Base-by-base conservation (phyloP, 2,888 invertebrate species). In the Andricus quercusramuli region DNA sequence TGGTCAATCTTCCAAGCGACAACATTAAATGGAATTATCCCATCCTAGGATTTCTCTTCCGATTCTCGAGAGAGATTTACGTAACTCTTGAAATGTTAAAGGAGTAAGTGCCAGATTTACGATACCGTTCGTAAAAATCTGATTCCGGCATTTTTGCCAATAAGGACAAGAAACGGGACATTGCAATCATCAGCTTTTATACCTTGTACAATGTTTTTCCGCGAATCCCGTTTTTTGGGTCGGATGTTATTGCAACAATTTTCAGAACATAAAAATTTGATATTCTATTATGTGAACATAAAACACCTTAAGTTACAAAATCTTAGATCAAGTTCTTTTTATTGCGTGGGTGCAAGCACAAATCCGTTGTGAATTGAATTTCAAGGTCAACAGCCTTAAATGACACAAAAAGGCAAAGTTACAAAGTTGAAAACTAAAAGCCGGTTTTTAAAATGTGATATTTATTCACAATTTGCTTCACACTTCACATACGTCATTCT, bases 31-130 rank as follows among this genome's bases (percentile, higher is more conserved):
- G 25, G 17, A 44, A 51, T 74, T n/a, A 32, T 56, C 8, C 22
- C 62, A 6, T 22, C 25, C 20, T n/a, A 29, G 22, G 11, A 74
- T 70, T 51, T 74, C 56, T 74, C 51, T 56, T 74, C 25, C 1
- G 22, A 62, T 25, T 62, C 4, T 25, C 25, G 25, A 62, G 25
- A n/a, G 9, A 56, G 41, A 29, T 74, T 74, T 74, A 74, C n/a
- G 56, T 74, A 74, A 74, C n/a, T 11, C 51, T 70, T 32, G 15
- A 74, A 37, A 37, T 74, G 74, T 56, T 56, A 56, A 74, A 56
- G 32, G 6, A 51, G 1, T 15, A 68, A 68, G n/a, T 62, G 20
- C 20, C 22, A 62, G 29, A 22, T 51, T 47, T n/a, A 41, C 68
- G 22, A 25, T 8, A n/a, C 41, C 37, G 9, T 6, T 22, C 22